Conservation (phyloP, 2,888 invertebrate genomes). For the Scelioninae gen. 1 region DNA sequence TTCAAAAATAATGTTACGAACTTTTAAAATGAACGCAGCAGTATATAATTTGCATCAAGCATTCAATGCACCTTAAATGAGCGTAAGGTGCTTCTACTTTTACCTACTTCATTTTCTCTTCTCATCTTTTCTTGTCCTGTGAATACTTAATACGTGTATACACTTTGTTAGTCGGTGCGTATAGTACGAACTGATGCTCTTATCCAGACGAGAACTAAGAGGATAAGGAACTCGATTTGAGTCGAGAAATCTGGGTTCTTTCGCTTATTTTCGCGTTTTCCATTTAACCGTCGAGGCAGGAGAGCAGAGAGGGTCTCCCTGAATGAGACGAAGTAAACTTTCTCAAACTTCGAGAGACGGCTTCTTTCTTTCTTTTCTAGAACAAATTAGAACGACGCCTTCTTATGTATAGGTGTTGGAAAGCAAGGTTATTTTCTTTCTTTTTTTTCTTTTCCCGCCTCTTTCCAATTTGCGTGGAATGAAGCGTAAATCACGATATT, state of each 20-base stretch:
- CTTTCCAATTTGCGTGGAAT: slow-evolving; percentile 68
- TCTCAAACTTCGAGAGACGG: slow-evolving; percentile 60
- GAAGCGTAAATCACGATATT: slow-evolving; percentile 61
- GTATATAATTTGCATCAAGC: slow-evolving; percentile 21
- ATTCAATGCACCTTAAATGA: slow-evolving; percentile 55
- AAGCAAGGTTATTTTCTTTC: slow-evolving; percentile 67
- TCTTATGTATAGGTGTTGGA: slow-evolving; percentile 68
- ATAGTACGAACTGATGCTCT: slow-evolving; percentile 60
- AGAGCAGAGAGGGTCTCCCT: slow-evolving; percentile 59
- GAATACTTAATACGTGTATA: slow-evolving; percentile 69
- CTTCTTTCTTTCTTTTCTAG: slow-evolving; percentile 72
- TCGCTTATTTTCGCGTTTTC: slow-evolving; percentile 72
- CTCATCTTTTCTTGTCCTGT: slow-evolving; percentile 54
- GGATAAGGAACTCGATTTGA: slow-evolving; percentile 79
- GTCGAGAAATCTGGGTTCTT: slow-evolving; percentile 70
- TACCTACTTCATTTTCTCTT: slow-evolving; percentile 63
- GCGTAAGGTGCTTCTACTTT: slow-evolving; percentile 42
- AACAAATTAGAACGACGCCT: slow-evolving; percentile 72
- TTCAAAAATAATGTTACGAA: slow-evolving; percentile 20
- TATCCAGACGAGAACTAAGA: slow-evolving; percentile 74
- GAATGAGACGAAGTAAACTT: slow-evolving; percentile 70
- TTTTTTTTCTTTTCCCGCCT: slow-evolving; percentile 43
- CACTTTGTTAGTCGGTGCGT: slow-evolving; percentile 68
- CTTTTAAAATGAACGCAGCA: slow-evolving; percentile 3
- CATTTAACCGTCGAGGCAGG: slow-evolving; percentile 68